A percentile compares a stretch with the other conserved stretches of the same genome.
Conservation (phyloP, 2,888 invertebrate genomes). For the Prosopocoilus inquinatus region DNA sequence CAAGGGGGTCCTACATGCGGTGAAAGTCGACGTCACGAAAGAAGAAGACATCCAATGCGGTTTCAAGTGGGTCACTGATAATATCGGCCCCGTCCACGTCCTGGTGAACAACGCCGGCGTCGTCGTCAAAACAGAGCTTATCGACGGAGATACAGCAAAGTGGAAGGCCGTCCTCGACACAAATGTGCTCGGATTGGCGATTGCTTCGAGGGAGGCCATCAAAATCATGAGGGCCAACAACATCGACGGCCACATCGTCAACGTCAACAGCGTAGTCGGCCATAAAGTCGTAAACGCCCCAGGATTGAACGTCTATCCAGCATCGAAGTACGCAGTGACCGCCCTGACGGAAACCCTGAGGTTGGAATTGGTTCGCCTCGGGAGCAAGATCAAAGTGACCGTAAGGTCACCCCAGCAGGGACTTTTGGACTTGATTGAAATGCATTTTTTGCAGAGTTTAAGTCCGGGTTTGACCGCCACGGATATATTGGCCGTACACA, state of each 20-base stretch:
- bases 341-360: slow-evolving; percentile 26
- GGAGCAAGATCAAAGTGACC: slow-evolving; percentile 32
- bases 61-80: no score
- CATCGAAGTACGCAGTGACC: slow-evolving; percentile 31
- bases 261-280: slow-evolving; percentile 38
- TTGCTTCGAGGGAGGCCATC: slow-evolving; percentile 37
- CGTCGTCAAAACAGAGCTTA: neutral
- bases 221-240: slow-evolving; percentile 33
- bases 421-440: neutral
- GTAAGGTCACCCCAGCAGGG: slow-evolving; percentile 21
- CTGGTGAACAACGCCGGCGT: no score
- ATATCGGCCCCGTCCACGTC: no score
- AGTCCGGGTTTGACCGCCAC: neutral
- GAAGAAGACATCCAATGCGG: no score
- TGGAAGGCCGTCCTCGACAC: slow-evolving; percentile 17
- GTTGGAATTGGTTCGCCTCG: slow-evolving; percentile 20
- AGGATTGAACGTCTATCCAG: slow-evolving; percentile 26
- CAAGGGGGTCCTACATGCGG: no score
- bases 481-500: neutral
- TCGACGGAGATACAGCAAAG: slow-evolving; percentile 15
- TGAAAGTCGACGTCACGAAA: no score
- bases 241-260: slow-evolving; percentile 38
- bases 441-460: slow-evolving; percentile 3
- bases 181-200: slow-evolving; percentile 15
- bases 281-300: slow-evolving; percentile 32